Evolutionary conservation across 2,888 invertebrate species (phyloP), one percentile per base, ranked within the genome.

Genomic region (Callimorpha dominula): DNA sequence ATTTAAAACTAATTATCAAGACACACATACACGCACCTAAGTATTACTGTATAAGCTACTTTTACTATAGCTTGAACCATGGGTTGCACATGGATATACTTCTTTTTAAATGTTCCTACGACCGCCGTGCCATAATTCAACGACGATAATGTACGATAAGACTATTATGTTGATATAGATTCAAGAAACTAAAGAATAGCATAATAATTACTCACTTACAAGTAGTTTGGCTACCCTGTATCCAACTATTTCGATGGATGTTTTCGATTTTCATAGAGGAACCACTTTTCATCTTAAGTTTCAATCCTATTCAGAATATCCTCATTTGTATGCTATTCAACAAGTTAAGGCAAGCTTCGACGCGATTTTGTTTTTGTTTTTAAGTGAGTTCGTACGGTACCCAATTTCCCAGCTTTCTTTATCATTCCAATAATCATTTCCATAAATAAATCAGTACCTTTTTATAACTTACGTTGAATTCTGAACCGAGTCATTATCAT

Each of bases 341-440:
- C 43, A 65, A 65, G 43, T 65, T 17, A 57, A 57, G 57, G 57
- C 46, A 68, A 68, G 68, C 43, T 46, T 57, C 43, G 68, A 40
- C 46, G 54, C 60, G 68, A 43, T 60, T 68, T 68, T 68, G 57
- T 68, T 68, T 52, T 54, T 68, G 46, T 68, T 68, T 43, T 60
- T 68, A 54, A 57, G 60, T 68, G 68, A 60, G 68, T 68, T 68
- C 65, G 54, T 42, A 46, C 54, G 60, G 60, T 60, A 68, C 43
- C 54, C n/a, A 68, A 43, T 68, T 65, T 60, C 20, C 15, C n/a
- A 68, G 60, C 68, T 68, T 68, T 68, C 57, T 60, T 69, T 69
- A 69, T 69, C 57, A 49, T 40, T 69, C 62, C 17, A 31, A 20
- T n/a, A n/a, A n/a, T n/a, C n/a, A 12, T 69, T 60, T 40, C 62